Evolutionary conservation across 2,888 invertebrate species (phyloP), one percentile per base, ranked within the genome.

Genomic region (Monoplex corrugatus): DNA sequence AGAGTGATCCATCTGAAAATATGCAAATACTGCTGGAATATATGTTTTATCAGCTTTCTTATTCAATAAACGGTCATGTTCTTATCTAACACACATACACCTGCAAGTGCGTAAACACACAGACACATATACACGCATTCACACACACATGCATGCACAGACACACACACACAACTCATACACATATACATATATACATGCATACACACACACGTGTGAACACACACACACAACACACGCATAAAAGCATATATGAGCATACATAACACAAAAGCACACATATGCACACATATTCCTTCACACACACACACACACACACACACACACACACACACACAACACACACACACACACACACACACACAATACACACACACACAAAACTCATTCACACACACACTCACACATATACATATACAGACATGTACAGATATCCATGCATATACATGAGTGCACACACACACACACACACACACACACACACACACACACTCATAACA

Each of bases 71-170:
- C n/a, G n/a, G n/a, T n/a, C n/a, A n/a, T n/a, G n/a, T n/a, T n/a
- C n/a, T n/a, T n/a, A n/a, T n/a, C n/a, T n/a, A n/a, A 72, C 72
- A 38, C 72, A 72, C 72, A 72, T 13, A 35, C 72, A 72, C 72
- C 0, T 1, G n/a, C n/a, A n/a, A n/a, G n/a, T n/a, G n/a, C n/a
- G n/a, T n/a, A 2, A 6, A 16, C 72, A 72, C 72, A 72, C 72
- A 38, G 0, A 35, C 72, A 72, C 35, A 72, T 16, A 32, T 35
- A 72, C 63, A 63, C 23, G 10, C 63, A 16, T 23, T 16, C 63
- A 16, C 63, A 16, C 8, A 63, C 63, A 63, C 63, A 63, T 35
- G 16, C 28, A 63, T 28, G 28, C 63, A 28, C 28, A n/a, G 2
- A 28, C 63, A 68, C 63, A 68, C 2, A 68, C n/a, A n/a, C n/a